These are phyloP conservation scores for Leptinotarsa haldemani DNA, from an alignment of 2,888 invertebrate genomes.

Conservation along the genomic window DNA sequence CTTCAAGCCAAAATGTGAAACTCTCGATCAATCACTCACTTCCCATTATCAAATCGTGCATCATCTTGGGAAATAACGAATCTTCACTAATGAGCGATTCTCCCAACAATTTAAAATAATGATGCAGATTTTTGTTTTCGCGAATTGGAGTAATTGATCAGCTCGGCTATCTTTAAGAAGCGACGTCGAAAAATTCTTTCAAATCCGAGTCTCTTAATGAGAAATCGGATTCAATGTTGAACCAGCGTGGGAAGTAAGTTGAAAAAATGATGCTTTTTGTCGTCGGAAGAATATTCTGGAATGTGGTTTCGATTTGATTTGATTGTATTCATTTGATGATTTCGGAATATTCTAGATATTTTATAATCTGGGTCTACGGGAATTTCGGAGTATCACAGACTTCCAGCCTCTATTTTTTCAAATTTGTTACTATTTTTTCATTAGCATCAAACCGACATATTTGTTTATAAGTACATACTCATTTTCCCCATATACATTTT, in stretches of 20 bases:
- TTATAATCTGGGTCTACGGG: no score
- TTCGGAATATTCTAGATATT: no score
- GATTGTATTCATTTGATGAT: no score
- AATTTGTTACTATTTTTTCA: no score
- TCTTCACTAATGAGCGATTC: slow-evolving; percentile 15
- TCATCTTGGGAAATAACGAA: slow-evolving; percentile 17
- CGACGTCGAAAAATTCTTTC: not conserved
- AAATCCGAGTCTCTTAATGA: not conserved
- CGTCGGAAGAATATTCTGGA: no score
- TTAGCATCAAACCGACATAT: no score
- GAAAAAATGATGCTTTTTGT: no score
- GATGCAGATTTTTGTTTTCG: slow-evolving; percentile 4
- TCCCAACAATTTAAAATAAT: slow-evolving; percentile 15
- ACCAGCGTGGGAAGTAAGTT: not conserved
- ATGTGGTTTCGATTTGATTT: no score
- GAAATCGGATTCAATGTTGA: not conserved
- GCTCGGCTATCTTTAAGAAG: not conserved
- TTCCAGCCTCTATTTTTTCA: no score
- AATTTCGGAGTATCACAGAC: no score
- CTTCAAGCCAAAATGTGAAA: slow-evolving; percentile 7
- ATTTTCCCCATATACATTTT: no score
- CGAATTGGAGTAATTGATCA: slow-evolving; percentile 3
- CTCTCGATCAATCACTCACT: slow-evolving; percentile 13
- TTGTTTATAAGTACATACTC: no score
- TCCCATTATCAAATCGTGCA: slow-evolving; percentile 24